phyloP scores from a whole-genome alignment of 1,140 invertebrate genomes.

The Carcinoscorpius rotundicauda region DNA sequence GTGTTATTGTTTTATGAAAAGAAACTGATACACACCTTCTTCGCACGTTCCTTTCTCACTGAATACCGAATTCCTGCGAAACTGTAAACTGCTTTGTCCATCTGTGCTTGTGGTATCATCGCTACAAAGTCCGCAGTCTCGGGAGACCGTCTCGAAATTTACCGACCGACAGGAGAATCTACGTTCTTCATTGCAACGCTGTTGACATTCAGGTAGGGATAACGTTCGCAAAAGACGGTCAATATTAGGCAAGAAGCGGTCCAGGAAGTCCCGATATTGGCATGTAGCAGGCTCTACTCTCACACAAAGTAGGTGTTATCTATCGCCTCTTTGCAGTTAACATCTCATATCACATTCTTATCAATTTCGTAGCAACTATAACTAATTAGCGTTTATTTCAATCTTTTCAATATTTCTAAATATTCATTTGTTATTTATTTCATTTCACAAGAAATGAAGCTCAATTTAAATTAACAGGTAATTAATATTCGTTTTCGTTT shows the following conservation, averaged over 20 bases:
- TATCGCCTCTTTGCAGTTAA: no score
- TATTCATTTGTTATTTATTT: no score
- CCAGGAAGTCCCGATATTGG: constrained; percentile 36
- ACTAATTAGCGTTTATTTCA: no score
- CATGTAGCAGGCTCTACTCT: constrained; percentile 36
- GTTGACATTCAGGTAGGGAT: constrained; percentile 33
- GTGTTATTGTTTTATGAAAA: no score
- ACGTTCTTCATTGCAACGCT: constrained; percentile 36
- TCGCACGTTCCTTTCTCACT: constrained; percentile 38
- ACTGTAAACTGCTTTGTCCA: constrained; percentile 13
- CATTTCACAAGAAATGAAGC: no score
- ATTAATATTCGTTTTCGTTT: no score
- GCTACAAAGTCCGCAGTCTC: constrained; percentile 38
- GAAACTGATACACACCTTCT: constrained; percentile 29
- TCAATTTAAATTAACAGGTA: no score
- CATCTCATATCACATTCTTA: no score
- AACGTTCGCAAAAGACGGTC: constrained; percentile 28
- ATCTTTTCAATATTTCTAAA: no score
- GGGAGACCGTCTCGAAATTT: constrained; percentile 29
- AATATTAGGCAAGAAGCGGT: constrained; percentile 35
- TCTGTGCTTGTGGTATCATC: constrained; percentile 32
- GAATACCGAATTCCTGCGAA: constrained; percentile 33
- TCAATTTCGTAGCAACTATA: no score
- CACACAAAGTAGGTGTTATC: no score
- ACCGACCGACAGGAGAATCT: constrained; percentile 37